Evolutionary conservation across 2,797 vertebrate genomes (phyloP).

Genomic region (Trematocara caparti): DNA sequence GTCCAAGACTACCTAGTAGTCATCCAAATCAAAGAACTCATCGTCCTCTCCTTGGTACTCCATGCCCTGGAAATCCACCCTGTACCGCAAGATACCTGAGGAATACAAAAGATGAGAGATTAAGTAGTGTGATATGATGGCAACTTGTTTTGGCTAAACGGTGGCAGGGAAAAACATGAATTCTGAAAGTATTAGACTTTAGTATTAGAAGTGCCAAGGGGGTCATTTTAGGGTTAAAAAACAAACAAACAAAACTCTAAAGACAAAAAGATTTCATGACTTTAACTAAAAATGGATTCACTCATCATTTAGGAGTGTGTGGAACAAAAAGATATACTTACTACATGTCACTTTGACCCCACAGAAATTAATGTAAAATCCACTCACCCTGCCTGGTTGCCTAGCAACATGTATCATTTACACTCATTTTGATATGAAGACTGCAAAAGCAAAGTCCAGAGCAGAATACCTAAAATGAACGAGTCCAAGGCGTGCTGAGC

Average conservation of each 20-base stretch:
- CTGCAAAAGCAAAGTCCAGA: background rate
- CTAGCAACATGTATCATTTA: background rate
- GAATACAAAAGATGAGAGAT: conserved; percentile 25
- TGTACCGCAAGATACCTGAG: conserved; percentile 97
- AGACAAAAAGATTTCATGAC: background rate
- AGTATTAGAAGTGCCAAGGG: background rate
- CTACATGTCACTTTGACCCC: background rate
- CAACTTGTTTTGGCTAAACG: background rate
- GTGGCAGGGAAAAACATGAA: background rate
- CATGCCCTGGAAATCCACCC: conserved; percentile 99
- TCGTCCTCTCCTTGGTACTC: conserved; percentile 98
- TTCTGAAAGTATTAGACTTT: background rate
- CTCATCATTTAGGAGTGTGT: background rate
- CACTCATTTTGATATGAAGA: background rate
- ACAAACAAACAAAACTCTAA: background rate
- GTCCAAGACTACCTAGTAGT: conserved; percentile 99
- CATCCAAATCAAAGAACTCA: conserved; percentile 99
- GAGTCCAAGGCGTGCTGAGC: background rate
- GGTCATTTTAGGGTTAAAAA: background rate
- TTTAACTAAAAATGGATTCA: background rate
- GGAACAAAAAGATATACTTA: background rate
- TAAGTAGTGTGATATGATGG: background rate
- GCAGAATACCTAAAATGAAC: background rate
- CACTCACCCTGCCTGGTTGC: background rate
- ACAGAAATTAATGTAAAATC: background rate